Evolutionary conservation across 1,140 invertebrate species (phyloP).

Genomic region (Calliphora vicina): DNA sequence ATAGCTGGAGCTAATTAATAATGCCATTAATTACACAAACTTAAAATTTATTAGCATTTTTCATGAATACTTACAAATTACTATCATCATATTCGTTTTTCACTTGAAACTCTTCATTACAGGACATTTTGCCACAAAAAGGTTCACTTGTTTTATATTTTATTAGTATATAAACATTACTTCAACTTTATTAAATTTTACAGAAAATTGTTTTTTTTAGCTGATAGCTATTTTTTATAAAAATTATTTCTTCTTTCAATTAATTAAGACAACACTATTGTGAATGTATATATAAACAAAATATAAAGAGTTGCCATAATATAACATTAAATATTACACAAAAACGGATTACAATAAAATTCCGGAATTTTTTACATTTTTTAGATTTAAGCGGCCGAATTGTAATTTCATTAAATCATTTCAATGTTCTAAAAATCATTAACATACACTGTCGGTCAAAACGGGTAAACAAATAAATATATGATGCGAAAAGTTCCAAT

Average conservation of each 20-base stretch:
- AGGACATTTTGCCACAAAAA: background rate
- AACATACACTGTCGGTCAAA: no score
- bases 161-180: background rate
- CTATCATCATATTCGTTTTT: constrained; percentile 14
- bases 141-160: background rate
- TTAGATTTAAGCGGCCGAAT: no score
- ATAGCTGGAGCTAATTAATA: background rate
- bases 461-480: no score
- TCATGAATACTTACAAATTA: constrained; percentile 6
- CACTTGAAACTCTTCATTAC: background rate
- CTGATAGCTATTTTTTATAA: no score
- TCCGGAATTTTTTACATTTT: no score
- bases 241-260: background rate
- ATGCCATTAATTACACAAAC: background rate
- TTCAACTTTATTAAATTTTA: no score
- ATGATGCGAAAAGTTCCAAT: no score
- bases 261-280: constrained; percentile 9
- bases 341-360: background rate
- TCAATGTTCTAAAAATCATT: no score
- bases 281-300: background rate
- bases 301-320: background rate
- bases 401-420: no score
- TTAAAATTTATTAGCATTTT: background rate
- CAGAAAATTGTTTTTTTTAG: background rate
- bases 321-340: background rate